phyloP scores from a whole-genome alignment of 1,140 invertebrate genomes.

The Bathynomus jamesi region DNA sequence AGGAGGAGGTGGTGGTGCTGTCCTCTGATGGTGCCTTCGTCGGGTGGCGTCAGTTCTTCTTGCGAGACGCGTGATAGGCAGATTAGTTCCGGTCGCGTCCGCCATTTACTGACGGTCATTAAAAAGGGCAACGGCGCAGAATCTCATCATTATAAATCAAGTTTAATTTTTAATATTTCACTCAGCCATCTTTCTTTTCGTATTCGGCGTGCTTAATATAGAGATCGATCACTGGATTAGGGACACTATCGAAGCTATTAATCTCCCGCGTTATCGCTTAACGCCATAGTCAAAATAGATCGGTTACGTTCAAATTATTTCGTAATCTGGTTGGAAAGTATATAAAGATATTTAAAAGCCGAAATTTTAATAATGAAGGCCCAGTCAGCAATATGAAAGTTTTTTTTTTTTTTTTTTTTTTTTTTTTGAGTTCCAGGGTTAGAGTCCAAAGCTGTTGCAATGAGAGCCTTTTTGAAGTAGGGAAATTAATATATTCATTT shows the following conservation, averaged over 20 bases:
- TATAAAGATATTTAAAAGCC: neutral
- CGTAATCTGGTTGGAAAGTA: neutral
- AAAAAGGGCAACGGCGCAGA: neutral
- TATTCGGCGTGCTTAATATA: neutral
- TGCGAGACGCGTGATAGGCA: neutral
- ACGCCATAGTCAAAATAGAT: neutral
- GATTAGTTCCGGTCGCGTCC: neutral
- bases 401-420: no score
- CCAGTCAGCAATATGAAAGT: no score
- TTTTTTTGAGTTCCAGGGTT: no score
- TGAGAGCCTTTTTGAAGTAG: no score
- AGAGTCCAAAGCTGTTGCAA: no score
- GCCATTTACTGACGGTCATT: neutral
- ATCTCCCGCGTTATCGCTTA: neutral
- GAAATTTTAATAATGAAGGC: no score
- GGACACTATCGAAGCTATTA: neutral
- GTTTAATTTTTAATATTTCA: slow-evolving; percentile 2
- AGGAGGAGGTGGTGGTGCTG: no score
- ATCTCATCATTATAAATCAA: neutral
- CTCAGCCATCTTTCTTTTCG: neutral
- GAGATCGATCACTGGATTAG: slow-evolving; percentile 1
- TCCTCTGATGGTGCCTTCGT: neutral
- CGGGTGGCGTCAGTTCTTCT: neutral
- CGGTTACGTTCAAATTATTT: neutral
- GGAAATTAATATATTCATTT: no score